These are phyloP conservation scores for Melieria crassipennis DNA, from an alignment of 2,888 invertebrate species.

Conservation along the genomic window DNA sequence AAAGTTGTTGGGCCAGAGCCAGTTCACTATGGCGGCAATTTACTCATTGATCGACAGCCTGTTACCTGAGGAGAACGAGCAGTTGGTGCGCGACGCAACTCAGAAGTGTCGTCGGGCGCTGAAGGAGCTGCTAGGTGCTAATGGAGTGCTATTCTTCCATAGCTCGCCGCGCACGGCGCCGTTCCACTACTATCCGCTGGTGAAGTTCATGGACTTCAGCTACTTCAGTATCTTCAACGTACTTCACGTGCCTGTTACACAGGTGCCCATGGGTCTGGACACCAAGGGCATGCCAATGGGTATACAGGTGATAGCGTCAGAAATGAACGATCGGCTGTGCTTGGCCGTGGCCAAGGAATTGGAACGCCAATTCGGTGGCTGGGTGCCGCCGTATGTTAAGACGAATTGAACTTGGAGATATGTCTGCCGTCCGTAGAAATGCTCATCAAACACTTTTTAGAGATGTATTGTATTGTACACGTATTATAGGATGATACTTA, in stretches of 20 bases:
- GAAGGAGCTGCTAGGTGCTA: conserved; percentile 74
- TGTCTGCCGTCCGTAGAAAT: neutral
- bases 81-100: conserved; percentile 74
- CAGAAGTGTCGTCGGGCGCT: conserved; percentile 71
- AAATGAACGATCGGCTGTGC: conserved; percentile 84
- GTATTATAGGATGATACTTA: too few species aligned
- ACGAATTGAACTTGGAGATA: conserved; percentile 43
- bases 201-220: conserved; percentile 84
- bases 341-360: conserved; percentile 90
- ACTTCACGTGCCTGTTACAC: conserved; percentile 80
- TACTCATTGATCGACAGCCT: conserved; percentile 73
- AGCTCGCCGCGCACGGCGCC: conserved; percentile 82
- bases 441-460: neutral
- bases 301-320: conserved; percentile 85
- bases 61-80: conserved; percentile 72
- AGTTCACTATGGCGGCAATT: conserved; percentile 76
- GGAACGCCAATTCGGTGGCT: conserved; percentile 89
- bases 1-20: conserved; percentile 71
- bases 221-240: conserved; percentile 89
- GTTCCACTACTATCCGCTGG: conserved; percentile 81
- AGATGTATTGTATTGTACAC: too few species aligned
- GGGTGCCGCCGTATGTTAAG: conserved; percentile 75
- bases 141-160: conserved; percentile 87
- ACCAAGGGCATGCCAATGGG: conserved; percentile 86
- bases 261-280: conserved; percentile 83